These are phyloP conservation scores for Cyprinodon diabolis DNA, from an alignment of 2,797 vertebrate genomes.

Conservation along the genomic window DNA sequence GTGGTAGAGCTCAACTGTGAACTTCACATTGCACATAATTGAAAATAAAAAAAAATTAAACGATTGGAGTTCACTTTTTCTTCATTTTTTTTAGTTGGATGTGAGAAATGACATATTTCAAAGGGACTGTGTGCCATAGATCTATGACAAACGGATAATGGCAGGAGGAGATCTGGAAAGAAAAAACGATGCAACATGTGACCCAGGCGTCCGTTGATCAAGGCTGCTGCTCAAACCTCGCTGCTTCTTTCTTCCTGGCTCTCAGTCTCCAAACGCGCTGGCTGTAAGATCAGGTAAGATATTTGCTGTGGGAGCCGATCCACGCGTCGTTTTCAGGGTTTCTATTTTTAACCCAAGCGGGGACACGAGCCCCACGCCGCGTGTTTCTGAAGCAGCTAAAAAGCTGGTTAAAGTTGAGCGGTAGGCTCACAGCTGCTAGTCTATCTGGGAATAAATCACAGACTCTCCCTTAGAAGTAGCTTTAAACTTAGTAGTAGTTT, in stretches of 20 bases:
- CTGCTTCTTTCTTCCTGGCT: not conserved
- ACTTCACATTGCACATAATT: constrained; percentile 87
- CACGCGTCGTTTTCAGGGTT: not conserved
- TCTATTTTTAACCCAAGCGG: constrained; percentile 10
- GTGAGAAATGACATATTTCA: not conserved
- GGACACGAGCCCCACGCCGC: too few relatives aligned
- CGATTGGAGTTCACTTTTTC: constrained; percentile 39
- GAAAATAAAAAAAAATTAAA: constrained; percentile 78
- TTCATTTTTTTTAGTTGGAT: not conserved
- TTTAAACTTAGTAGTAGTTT: not conserved
- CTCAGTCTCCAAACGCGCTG: not conserved
- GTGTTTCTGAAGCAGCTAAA: not conserved
- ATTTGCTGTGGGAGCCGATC: not conserved
- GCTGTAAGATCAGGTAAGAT: constrained; percentile 40
- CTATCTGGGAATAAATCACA: not conserved
- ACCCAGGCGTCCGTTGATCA: constrained; percentile 24
- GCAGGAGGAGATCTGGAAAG: too few relatives aligned
- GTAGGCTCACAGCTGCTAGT: not conserved
- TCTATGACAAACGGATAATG: too few relatives aligned
- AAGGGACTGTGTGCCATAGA: too few relatives aligned
- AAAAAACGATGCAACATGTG: constrained; percentile 41
- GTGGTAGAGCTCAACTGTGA: constrained; percentile 85
- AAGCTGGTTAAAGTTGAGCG: not conserved
- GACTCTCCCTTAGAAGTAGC: too few relatives aligned
- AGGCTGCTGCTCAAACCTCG: constrained; percentile 4